These are phyloP conservation scores for Monochamus alternatus DNA, from an alignment of 2,888 invertebrate species.

Conservation along the genomic window DNA sequence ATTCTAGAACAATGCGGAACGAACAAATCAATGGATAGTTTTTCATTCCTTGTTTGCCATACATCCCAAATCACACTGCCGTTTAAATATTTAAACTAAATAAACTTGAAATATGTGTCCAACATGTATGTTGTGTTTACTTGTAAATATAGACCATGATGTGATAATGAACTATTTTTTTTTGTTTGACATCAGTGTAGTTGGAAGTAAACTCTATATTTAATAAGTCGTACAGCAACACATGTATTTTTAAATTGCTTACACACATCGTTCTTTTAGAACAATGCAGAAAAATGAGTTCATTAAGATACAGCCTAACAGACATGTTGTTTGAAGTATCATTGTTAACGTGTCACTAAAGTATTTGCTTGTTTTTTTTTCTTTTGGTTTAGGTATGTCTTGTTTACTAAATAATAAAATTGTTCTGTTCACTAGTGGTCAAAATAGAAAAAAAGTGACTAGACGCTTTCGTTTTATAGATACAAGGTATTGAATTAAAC, in stretches of 20 bases:
- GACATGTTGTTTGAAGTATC: background rate
- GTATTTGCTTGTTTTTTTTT: background rate
- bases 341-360: background rate
- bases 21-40: background rate
- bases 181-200: background rate
- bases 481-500: too few species aligned
- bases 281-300: background rate
- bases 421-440: too few species aligned
- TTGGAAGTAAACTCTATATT: background rate
- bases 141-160: background rate
- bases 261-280: background rate
- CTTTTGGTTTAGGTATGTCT: too few species aligned
- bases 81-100: too few species aligned
- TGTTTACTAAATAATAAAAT: too few species aligned
- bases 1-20: background rate
- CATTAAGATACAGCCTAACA: background rate
- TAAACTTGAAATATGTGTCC: too few species aligned
- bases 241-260: constrained; percentile 3
- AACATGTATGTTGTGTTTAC: background rate
- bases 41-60: background rate
- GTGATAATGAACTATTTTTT: constrained; percentile 2
- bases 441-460: too few species aligned
- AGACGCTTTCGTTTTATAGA: too few species aligned
- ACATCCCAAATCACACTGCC: too few species aligned
- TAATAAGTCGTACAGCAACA: constrained; percentile 2